Evolutionary conservation across 2,113 vertebrate species (phyloP), one percentile per base, ranked within the genome.

Genomic region (Epinephelus cyanopodus): DNA sequence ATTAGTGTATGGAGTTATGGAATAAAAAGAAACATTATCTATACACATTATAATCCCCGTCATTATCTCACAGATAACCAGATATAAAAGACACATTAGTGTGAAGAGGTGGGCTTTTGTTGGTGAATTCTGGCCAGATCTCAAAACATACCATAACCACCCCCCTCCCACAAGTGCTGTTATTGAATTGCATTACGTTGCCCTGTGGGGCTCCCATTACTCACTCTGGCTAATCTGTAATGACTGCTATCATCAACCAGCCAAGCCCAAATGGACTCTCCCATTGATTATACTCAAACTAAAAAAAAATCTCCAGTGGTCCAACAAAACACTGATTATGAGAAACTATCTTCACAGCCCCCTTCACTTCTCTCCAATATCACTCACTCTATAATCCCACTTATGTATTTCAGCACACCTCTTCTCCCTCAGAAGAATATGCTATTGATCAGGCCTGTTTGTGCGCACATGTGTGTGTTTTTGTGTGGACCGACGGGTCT

Each of bases 211-310:
- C 81, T 93, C 89, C 89, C 92, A 95, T 95, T 94, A 94, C 90
- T 95, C 93, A 95, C 85, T 61, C 58, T 75, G 91, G 85, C 89
- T 93, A 95, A 95, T 94, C 91, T 93, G 93, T 94, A 95, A 94
- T 94, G 93, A 93, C 90, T 82, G 87, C 90, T 90, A 95, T 95
- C 92, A 93, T 90, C 91, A 93, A 79, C 89, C 88, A 90, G 83
- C 87, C 75, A 9, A 87, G 88, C 89, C 91, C 87, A 92, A 85
- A 91, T 84, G 67, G 81, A 83, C 89, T 90, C 78, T 87, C 72
- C 89, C 90, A 95, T 94, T 93, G 93, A 95, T 94, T 95, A 85
- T 42, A 91, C 79, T 92, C 72, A 62, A 75, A 77, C 10, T 53
- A n/a, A 74, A 69, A 61, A 76, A 79, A 87, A 78, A 91, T 79